Evolutionary conservation across 2,113 vertebrate species (phyloP).

Genomic region (Rhadina sibilatrix): DNA sequence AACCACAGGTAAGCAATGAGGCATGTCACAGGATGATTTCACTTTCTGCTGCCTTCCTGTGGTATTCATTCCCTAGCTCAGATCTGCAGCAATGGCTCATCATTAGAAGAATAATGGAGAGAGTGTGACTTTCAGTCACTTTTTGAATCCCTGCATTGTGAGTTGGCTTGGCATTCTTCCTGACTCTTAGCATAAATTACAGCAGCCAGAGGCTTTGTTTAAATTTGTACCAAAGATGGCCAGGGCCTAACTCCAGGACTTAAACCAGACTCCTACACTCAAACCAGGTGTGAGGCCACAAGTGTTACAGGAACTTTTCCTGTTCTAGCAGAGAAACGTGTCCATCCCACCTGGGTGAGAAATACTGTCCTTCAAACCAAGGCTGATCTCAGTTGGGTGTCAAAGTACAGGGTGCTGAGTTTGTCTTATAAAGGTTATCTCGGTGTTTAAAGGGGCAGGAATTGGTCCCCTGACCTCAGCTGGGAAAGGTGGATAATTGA

Average conservation of each 20-base stretch:
- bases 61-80: neutral
- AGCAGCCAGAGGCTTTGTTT: neutral
- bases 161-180: neutral
- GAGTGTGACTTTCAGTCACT: neutral
- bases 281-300: neutral
- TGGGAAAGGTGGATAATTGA: neutral
- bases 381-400: neutral
- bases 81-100: neutral
- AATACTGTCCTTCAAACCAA: neutral
- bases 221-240: neutral
- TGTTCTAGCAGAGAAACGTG: accelerated
- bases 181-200: neutral
- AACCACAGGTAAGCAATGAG: neutral
- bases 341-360: neutral
- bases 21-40: neutral
- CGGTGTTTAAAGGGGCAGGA: neutral
- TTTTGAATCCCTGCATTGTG: neutral
- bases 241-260: neutral
- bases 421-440: neutral
- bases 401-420: neutral
- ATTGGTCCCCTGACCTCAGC: neutral
- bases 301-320: neutral
- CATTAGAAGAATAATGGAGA: neutral
- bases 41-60: neutral
- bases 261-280: neutral